Evolutionary conservation across 1,140 invertebrate species (phyloP), one percentile per base, ranked within the genome.

Genomic region (Manduca sexta): DNA sequence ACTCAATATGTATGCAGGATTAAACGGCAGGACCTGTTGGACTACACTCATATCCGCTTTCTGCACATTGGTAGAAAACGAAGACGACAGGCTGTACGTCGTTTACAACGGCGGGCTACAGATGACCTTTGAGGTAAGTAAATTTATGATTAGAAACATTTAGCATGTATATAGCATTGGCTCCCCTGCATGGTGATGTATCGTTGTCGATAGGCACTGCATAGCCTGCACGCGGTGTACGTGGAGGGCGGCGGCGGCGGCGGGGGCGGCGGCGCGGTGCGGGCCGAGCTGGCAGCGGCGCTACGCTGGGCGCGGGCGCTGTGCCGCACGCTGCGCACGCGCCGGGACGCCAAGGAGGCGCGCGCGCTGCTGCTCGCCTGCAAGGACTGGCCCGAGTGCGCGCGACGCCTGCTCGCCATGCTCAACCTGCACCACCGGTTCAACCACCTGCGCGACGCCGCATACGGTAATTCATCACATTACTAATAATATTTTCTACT

Each of bases 211-310:
- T 68, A 93, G 89, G 94, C 95, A 12, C 91, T 97, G 66, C 93
- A 94, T 79, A 96, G 95, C 54, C 84, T 97, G 46, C 95, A 97
- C 86, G 92, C 95, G 58, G 97, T 97, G 93, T 94, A 97, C 71
- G 95, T 97, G 65, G 96, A 98, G 80, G 95, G 95, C 11, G 96
- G 94, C 3, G 95, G 94, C 5, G 96, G 92, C 2, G 91, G 96
- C 8, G 4, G 8, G 1, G 1, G 14, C 1, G 91, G 92, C 1
- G 91, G 96, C 8, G 92, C 92, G 3, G 91, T 70, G 42, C 70
- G 75, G 37, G 64, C 57, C 4, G 96, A 97, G 70, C 86, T 97
- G 29, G 89, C 94, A 8, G 94, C 97, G 50, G 87, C 97, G 7
- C 87, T 97, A 39, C 89, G 92, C 0, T 92, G 97, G 64, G 90